Base-by-base conservation (phyloP, 2,888 invertebrate genomes). In the Melanostoma mellinum region DNA sequence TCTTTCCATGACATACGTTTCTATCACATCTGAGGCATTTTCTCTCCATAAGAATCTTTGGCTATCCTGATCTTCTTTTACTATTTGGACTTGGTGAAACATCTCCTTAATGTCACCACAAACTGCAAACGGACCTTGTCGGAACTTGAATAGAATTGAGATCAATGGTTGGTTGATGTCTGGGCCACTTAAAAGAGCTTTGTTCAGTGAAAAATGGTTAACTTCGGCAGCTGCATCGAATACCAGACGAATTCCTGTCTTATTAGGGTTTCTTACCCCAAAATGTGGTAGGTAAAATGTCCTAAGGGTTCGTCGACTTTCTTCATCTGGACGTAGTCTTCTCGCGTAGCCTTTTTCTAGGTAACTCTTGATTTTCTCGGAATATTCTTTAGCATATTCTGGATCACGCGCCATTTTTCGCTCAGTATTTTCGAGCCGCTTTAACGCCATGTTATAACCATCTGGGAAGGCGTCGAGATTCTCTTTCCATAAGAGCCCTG, bases 221-320 rank as follows among this genome's bases (percentile, higher is more conserved):
- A 82, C 58, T 38, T 78, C 82, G 3, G 88, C 88, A 0, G 89
- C 88, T 2, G 88, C 88, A 53, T 89, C 88, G 56, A 88, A 88
- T 0, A 89, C 88, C 0, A 89, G 48, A 4, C 88, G 74, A 1
- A 88, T 32, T 0, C 85, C 86, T 3, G 87, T 87, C 55, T 88
- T 88, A 56, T 88, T 86, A 4, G 76, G 80, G 42, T 87, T 86
- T 4, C 32, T 69, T 3, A 86, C 85, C 0, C n/a, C 82, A 38
- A 87, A 86, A 32, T 86, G 85, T 0, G 88, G 87, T n/a, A 88
- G 10, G 61, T 87, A 88, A 87, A 87, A 88, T 2, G 65, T 86
- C 33, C 69, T 35, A 6, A 38, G 30, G n/a, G 33, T 32, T 48
- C 30, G 38, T 5, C 3, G 8, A 1, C 30, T 3, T n/a, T 78